Evolutionary conservation across 2,797 vertebrate species (phyloP), one percentile per base, ranked within the genome.

Genomic region (Cottoperca gobio): DNA sequence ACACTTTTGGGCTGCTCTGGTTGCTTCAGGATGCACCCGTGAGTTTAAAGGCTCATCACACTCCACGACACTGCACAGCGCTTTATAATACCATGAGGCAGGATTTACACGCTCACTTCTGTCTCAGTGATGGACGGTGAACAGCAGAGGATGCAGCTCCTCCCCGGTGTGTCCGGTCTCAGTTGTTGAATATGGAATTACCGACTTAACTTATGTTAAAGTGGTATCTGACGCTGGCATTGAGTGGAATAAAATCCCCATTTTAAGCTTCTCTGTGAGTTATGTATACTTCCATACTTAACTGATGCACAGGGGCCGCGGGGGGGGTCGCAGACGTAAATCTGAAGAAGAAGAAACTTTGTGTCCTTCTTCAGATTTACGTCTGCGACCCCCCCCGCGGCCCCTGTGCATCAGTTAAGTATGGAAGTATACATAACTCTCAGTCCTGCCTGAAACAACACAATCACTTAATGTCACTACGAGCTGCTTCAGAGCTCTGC

Each of bases 391-490:
- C 39, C 17, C 62, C 62, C 62, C 62, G 65, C 28, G 59, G 49
- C 48, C 57, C 70, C 64, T 68, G 40, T 10, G 48, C 52, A 68
- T 73, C 48, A 60, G 62, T 33, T 55, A 59, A 59, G 19, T 64
- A 43, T 53, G 19, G 26, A 33, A 45, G 14, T 43, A 0, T 14
- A 49, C 10, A 50, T 28, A 39, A 74, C 9, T 37, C 21, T 39
- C 28, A 42, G 43, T 21, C 49, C 50, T 28, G 26, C 55, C 57
- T 57, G 60, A 58, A 62, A 66, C 42, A 37, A 65, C 17, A n/a
- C 31, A 54, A 28, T 78, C 76, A 19, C 42, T 28, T 50, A 21
- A 72, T 24, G 60, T 40, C 42, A 42, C 31, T 50, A 52, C 53
- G 72, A 40, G 42, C 49, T 57, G 12, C 63, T 53, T 60, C 9